phyloP scores from a whole-genome alignment of 2,888 invertebrate species.

The Quadroppia sp. region DNA sequence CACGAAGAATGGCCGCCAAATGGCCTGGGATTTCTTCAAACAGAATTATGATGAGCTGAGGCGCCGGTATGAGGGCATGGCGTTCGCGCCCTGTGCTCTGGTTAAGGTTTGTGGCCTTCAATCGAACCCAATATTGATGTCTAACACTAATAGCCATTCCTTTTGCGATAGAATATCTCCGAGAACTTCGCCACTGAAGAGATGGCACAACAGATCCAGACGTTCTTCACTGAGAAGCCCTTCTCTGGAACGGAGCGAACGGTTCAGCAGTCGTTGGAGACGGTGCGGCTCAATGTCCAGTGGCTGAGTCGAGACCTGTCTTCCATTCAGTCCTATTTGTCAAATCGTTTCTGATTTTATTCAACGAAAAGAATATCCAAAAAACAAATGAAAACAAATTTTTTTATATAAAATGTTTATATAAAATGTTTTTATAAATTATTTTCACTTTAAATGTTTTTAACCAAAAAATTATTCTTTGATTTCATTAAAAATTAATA shows the following conservation, averaged over 20 bases:
- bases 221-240: conserved; percentile 69
- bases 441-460: no score
- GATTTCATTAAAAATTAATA: no score
- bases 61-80: conserved; percentile 76
- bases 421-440: no score
- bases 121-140: no score
- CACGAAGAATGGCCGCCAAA: conserved; percentile 71
- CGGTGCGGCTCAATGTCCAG: neutral
- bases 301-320: neutral
- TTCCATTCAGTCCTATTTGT: neutral
- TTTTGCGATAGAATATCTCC: conserved; percentile 58
- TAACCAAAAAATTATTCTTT: no score
- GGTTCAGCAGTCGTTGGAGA: conserved; percentile 80
- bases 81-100: no score
- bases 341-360: no score
- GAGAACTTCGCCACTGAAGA: conserved; percentile 83
- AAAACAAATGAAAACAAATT: no score
- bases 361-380: no score
- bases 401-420: no score
- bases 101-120: conserved; percentile 59
- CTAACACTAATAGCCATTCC: no score
- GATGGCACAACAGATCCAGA: conserved; percentile 72
- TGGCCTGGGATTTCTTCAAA: conserved; percentile 87
- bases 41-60: conserved; percentile 72
- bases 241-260: conserved; percentile 79